phyloP scores from a whole-genome alignment of 2,888 invertebrate genomes.

The Heliconius sara region DNA sequence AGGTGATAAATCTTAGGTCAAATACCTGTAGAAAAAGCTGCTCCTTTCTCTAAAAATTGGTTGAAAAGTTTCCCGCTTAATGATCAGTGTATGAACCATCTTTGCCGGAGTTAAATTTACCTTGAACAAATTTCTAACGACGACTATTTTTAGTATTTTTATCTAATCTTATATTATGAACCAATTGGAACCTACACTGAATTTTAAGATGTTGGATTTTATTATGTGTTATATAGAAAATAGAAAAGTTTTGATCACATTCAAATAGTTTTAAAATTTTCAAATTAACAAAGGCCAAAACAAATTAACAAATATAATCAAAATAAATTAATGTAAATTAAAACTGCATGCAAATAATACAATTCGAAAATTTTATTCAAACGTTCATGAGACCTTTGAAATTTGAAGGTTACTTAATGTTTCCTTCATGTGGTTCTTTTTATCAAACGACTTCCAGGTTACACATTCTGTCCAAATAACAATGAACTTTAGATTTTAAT shows the following conservation, averaged over 20 bases:
- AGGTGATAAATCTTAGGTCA: too few relatives aligned
- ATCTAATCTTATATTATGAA: not conserved
- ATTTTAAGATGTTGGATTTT: not conserved
- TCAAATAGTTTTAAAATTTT: not conserved
- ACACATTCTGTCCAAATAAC: conserved; percentile 56
- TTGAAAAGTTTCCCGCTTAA: not conserved
- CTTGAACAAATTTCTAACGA: conserved; percentile 8
- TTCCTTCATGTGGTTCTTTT: conserved; percentile 58
- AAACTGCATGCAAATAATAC: not conserved
- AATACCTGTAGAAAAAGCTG: too few relatives aligned
- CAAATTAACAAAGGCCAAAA: not conserved
- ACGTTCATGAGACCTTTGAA: conserved; percentile 55
- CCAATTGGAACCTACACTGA: not conserved
- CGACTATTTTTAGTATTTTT: conserved; percentile 11
- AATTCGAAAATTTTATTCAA: conserved; percentile 10
- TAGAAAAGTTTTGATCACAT: not conserved
- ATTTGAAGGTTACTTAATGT: conserved; percentile 71
- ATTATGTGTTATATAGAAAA: not conserved
- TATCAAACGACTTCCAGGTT: conserved; percentile 47
- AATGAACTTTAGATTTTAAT: conserved; percentile 52
- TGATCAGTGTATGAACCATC: not conserved
- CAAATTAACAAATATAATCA: not conserved
- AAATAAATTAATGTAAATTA: not conserved
- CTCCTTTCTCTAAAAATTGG: too few relatives aligned
- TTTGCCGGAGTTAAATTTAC: not conserved